Evolutionary conservation across 2,113 vertebrate species (phyloP).

Genomic region (Mustela nigripes): DNA sequence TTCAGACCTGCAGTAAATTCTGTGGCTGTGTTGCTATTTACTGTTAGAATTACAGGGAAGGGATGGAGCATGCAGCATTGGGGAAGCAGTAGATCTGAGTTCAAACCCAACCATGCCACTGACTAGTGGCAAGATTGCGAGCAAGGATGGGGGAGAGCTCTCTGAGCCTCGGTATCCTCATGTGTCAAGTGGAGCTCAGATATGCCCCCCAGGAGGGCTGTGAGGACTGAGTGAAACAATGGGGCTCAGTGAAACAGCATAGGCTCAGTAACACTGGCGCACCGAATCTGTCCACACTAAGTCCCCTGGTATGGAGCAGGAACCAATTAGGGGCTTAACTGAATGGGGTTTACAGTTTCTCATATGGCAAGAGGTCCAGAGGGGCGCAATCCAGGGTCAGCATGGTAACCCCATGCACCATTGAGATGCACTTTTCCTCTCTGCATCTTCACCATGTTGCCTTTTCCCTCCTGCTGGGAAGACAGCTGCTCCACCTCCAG

Average conservation of each 20-base stretch:
- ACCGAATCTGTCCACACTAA: no score
- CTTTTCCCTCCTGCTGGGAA: neutral
- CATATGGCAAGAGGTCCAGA: neutral
- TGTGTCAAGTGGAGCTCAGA: neutral
- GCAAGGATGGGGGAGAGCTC: no score
- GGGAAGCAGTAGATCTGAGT: neutral
- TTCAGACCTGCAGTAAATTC: neutral
- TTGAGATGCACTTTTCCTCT: neutral
- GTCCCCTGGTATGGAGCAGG: accelerated
- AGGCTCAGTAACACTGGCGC: no score
- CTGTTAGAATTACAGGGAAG: no score
- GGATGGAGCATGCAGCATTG: accelerated
- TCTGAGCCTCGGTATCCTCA: neutral
- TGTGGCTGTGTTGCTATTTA: no score
- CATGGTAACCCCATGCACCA: accelerated
- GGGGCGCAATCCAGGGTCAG: no score
- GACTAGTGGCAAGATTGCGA: no score
- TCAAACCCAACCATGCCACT: neutral
- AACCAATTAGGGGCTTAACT: neutral
- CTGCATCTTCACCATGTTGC: no score
- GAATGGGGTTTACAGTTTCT: neutral
- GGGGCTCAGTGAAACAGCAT: no score
- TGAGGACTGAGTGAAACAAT: neutral
- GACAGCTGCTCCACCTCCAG: accelerated
- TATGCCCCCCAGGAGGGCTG: neutral